Evolutionary conservation across 2,113 vertebrate genomes (phyloP), one percentile per base, ranked within the genome.

Genomic region (Fulmarus glacialis): DNA sequence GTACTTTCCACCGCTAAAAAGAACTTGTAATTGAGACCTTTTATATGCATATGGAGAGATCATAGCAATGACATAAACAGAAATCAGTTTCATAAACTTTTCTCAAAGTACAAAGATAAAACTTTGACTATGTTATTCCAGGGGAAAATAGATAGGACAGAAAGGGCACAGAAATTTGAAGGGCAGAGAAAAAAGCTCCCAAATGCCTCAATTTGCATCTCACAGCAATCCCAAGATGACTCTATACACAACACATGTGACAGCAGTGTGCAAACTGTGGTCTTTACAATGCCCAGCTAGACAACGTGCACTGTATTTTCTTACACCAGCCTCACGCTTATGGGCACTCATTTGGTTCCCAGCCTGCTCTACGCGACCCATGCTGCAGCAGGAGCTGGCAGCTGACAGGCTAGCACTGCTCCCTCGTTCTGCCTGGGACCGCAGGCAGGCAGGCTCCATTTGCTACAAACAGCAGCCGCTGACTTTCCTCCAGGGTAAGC

Each of bases 211-310:
- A 5, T 50, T 9, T 64, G 38, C 45, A n/a, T 23, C 9, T 60
- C 2, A 0, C 42, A 74, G 75, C 56, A 79, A 30, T 20, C 16
- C 7, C 42, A 75, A 17, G 9, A 52, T 27, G 7, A n/a, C 5
- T 38, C 21, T 9, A 2, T 2, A 32, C 4, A 8, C 18, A 45
- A 0, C 18, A 9, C 15, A 1, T 1, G 8, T 6, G n/a, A 19
- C 53, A 67, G 59, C 40, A 47, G 24, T 0, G 8, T 8, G 21
- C n/a, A 48, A 68, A n/a, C 1, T 1, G 43, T 8, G 9, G 22
- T 6, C 64, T 26, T 36, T 8, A 40, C 22, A 52, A 3, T 9
- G 17, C 24, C 26, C 50, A 45, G 36, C 22, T 5, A 8, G 21
- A 62, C 56, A 40, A 32, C 0, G 0, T 6, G 27, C 12, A 11